Evolutionary conservation across 2,113 vertebrate genomes (phyloP).

Genomic region (Plecotus auritus): DNA sequence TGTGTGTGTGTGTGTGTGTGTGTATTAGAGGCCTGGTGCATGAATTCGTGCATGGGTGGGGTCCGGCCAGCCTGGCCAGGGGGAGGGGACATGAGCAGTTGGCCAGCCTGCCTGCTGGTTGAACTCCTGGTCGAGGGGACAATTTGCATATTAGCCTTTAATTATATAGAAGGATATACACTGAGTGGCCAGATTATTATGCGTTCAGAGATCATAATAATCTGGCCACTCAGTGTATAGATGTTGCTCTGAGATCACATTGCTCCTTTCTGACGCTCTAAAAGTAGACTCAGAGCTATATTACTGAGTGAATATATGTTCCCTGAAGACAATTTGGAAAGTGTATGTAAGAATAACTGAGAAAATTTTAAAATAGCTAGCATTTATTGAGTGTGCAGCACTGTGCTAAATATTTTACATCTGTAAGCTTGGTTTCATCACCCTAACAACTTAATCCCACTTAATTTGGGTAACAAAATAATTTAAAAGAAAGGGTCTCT

Average conservation of each 20-base stretch:
- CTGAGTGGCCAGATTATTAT: too few relatives aligned
- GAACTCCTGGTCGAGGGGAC: too few relatives aligned
- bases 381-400: neutral
- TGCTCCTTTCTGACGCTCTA: neutral
- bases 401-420: neutral
- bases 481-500: neutral
- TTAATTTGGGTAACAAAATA: neutral
- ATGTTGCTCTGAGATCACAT: neutral
- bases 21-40: too few relatives aligned
- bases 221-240: too few relatives aligned
- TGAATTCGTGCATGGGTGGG: too few relatives aligned
- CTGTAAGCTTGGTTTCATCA: slow-evolving; percentile 1
- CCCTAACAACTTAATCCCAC: neutral
- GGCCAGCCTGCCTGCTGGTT: too few relatives aligned
- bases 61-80: too few relatives aligned
- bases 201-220: too few relatives aligned
- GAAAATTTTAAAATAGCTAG: neutral
- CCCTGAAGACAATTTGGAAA: neutral
- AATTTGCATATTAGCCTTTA: too few relatives aligned
- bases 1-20: too few relatives aligned
- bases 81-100: too few relatives aligned
- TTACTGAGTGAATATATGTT: neutral
- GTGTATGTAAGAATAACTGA: neutral
- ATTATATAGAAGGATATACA: too few relatives aligned
- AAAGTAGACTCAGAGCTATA: neutral